Evolutionary conservation across 2,113 vertebrate species (phyloP), one percentile per base, ranked within the genome.

Genomic region (Accipiter virgatus): DNA sequence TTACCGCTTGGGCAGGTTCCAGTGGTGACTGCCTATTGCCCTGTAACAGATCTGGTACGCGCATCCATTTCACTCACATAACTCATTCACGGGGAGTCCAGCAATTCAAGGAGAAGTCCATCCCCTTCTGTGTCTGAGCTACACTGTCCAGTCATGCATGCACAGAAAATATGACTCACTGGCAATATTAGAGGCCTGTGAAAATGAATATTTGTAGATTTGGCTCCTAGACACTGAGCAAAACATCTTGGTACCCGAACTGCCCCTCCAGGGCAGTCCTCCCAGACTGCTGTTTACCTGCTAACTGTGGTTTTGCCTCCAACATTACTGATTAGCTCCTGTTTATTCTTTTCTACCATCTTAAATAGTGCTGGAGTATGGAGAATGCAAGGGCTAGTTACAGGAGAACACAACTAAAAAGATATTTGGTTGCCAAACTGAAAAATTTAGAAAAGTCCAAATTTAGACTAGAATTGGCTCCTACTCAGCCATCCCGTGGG

Each of bases 181-280:
- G 67, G 47, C 50, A 88, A 31, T 31, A 45, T 16, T 7, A 79
- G 23, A 79, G 26, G 12, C 18, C 31, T 66, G 6, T 58, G 27
- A 74, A 93, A 88, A 52, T 48, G 5, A 4, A 2, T 61, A 52
- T 65, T 88, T 86, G 11, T 75, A 67, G 5, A 50, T 63, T 17
- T 67, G 31, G 1, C 31, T 25, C 15, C 18, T 63, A 48, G 47
- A 53, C 11, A 25, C 10, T 15, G 6, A 27, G 11, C 26, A 67
- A 88, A 86, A 43, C 2, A 9, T 56, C 42, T 71, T 0, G 0
- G 62, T n/a, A 53, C 31, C 17, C 45, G 12, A 86, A 42, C 20
- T 21, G 38, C 71, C 34, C 31, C 26, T 61, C 42, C 38, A 58
- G 27, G 21, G n/a, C 3, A 2, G 4, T 68, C n/a, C 17, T 75